Evolutionary conservation across 2,113 vertebrate species (phyloP).

Genomic region (Sinocyclocheilus anophthalmus): DNA sequence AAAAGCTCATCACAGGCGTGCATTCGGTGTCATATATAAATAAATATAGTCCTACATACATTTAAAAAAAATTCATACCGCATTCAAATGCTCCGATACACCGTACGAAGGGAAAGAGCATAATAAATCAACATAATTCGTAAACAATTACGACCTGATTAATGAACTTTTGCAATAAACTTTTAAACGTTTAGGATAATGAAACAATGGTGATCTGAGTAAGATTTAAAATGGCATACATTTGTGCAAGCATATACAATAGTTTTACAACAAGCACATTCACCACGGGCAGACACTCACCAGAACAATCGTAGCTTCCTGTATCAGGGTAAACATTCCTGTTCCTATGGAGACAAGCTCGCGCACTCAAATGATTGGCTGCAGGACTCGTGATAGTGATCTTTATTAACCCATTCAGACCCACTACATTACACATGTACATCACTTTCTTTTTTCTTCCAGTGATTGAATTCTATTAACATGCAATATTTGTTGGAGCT

Average conservation of each 20-base stretch:
- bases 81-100: background rate
- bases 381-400: background rate
- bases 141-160: background rate
- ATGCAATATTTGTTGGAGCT: no score
- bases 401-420: background rate
- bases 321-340: constrained; percentile 64
- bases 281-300: background rate
- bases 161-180: background rate
- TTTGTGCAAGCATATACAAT: background rate
- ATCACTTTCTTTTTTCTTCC: no score
- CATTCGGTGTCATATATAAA: background rate
- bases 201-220: background rate
- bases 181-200: background rate
- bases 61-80: background rate
- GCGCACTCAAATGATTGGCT: constrained; percentile 55
- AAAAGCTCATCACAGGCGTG: background rate
- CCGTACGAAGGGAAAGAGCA: background rate
- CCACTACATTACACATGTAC: no score
- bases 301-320: constrained; percentile 14
- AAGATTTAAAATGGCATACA: background rate
- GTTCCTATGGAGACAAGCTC: constrained; percentile 66
- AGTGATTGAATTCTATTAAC: no score
- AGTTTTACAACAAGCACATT: background rate
- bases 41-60: background rate
- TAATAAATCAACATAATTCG: background rate